Base-by-base conservation (phyloP, 2,797 vertebrate species). In the Oreortyx pictus region DNA sequence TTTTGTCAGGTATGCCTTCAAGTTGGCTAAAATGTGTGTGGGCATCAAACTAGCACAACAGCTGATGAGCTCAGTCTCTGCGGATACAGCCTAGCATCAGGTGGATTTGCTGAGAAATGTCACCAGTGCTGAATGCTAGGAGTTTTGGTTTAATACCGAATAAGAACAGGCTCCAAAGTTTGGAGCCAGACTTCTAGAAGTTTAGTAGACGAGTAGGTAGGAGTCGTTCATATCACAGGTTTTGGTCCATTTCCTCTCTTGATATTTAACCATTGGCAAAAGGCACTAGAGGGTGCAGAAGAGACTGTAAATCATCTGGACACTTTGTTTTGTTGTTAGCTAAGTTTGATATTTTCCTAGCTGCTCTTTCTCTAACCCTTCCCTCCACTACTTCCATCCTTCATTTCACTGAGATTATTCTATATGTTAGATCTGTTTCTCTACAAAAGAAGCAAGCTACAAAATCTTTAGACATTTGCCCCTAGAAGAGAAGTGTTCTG, bases 381-480 rank as follows among this genome's bases (percentile, higher is more conserved):
- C 64, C 82, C 0, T 2, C 52, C 33, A 70, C 74, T 91, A 39
- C 81, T 95, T 89, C 57, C 60, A 91, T 79, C 74, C 80, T 91
- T 93, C 74, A 70, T 83, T 94, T 94, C 84, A 74, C 74, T 68
- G 80, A 77, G 33, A 74, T 92, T 76, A 61, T 89, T 95, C 84
- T 82, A 46, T 46, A 77, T 84, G 41, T 89, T 82, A 49, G 67
- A 89, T 44, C 47, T 37, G 11, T 65, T 94, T 64, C 64, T 89
- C 44, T 64, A 11, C 35, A 25, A 77, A 91, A 70, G 18, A 73
- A 65, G 17, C 3, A 24, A 78, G 25, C 68, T 70, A 39, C 57
- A 89, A 80, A 84, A 86, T 92, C 82, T 89, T 94, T 71, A 90
- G 87, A 88, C 80, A 71, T 88, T 92, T 95, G 77, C 44, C 80